Conservation (phyloP, 2,113 vertebrate species). For the Varanus komodoensis region DNA sequence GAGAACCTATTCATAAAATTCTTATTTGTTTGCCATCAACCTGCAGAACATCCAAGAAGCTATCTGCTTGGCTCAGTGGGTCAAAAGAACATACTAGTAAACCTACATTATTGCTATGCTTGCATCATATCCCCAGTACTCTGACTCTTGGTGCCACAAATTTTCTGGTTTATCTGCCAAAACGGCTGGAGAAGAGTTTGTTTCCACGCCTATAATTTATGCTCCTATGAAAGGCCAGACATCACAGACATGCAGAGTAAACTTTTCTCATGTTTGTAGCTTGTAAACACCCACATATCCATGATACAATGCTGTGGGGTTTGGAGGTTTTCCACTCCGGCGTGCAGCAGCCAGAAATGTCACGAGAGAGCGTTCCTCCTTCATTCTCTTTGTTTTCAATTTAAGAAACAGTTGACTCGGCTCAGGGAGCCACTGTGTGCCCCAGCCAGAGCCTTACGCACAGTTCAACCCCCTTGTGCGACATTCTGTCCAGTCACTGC, state of each 20-base stretch:
- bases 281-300: neutral
- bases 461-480: neutral
- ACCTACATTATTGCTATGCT: neutral
- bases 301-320: neutral
- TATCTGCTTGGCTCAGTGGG: too few relatives aligned
- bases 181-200: constrained; percentile 6
- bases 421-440: neutral
- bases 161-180: neutral
- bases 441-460: neutral
- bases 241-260: neutral
- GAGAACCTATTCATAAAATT: neutral
- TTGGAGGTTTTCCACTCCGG: neutral
- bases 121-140: neutral
- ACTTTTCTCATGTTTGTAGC: neutral
- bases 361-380: neutral
- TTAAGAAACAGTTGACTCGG: neutral
- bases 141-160: neutral
- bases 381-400: neutral
- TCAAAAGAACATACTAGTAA: neutral
- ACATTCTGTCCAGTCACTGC: neutral
- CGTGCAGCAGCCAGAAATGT: neutral
- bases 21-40: neutral
- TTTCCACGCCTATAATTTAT: neutral
- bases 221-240: neutral
- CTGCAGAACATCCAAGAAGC: neutral